A percentile compares a stretch with the other conserved stretches of the same genome.
phyloP scores from a whole-genome alignment of 2,797 vertebrate genomes.

The Phalanger gymnotis region DNA sequence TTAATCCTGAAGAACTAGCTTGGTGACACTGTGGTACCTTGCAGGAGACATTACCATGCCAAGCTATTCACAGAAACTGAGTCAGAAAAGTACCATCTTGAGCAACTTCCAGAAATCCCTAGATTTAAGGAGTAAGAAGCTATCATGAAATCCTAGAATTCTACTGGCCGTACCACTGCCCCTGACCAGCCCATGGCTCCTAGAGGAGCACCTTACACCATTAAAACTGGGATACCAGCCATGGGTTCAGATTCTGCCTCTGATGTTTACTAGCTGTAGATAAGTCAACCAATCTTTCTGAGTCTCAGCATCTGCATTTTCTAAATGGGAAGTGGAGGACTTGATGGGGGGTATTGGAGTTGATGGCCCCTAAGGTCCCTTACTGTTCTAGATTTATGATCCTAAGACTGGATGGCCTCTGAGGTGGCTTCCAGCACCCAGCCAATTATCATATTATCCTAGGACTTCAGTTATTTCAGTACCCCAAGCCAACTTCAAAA shows the following conservation, averaged over 20 bases:
- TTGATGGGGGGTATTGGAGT: not conserved
- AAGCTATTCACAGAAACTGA: not conserved
- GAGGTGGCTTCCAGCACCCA: not conserved
- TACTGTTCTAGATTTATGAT: not conserved
- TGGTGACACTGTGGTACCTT: not conserved
- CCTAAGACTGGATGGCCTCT: not conserved
- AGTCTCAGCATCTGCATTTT: not conserved
- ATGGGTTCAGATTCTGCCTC: not conserved
- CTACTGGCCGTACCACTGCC: not conserved
- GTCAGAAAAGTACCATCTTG: not conserved
- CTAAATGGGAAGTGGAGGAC: not conserved
- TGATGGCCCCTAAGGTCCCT: not conserved
- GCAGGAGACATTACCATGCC: not conserved
- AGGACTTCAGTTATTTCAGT: not conserved
- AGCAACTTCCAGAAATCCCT: constrained; percentile 17
- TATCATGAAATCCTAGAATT: not conserved
- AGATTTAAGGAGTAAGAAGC: not conserved
- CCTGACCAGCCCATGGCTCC: not conserved
- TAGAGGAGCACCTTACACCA: not conserved
- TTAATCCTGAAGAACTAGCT: constrained; percentile 37
- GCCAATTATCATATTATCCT: not conserved
- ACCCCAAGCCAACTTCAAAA: not conserved
- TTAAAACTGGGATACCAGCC: not conserved
- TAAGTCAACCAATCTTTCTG: not conserved
- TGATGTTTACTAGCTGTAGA: not conserved